Evolutionary conservation across 2,888 invertebrate species (phyloP).

Genomic region (Tetheella fluctuosa): DNA sequence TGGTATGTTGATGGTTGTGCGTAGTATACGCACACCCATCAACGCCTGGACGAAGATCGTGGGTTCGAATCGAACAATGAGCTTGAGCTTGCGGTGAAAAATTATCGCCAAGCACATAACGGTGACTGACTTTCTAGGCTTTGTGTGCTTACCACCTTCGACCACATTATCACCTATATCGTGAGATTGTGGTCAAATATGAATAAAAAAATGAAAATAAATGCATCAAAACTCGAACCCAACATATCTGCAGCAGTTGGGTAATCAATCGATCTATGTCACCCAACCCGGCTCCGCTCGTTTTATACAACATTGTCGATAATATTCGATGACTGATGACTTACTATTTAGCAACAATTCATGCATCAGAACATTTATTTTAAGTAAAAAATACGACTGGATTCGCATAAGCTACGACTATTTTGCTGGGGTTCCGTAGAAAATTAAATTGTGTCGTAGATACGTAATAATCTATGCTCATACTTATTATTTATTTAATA

Average conservation of each 20-base stretch:
- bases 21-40: too few species aligned
- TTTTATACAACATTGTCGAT: background rate
- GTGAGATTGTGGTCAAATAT: too few species aligned
- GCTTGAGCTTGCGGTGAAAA: too few species aligned
- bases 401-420: background rate
- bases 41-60: too few species aligned
- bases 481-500: too few species aligned
- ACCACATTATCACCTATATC: too few species aligned
- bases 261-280: background rate
- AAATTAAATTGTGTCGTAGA: too few species aligned
- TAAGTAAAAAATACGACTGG: background rate
- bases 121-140: too few species aligned
- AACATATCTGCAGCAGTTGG: background rate
- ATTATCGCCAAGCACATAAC: too few species aligned
- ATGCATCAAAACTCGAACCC: background rate
- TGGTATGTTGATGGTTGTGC: background rate
- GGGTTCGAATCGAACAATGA: too few species aligned
- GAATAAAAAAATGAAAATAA: background rate
- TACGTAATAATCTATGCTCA: too few species aligned
- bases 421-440: background rate
- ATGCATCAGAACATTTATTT: background rate
- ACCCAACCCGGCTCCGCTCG: background rate
- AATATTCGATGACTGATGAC: constrained; percentile 9
- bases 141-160: too few species aligned
- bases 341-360: constrained; percentile 9